These are phyloP conservation scores for Henricia sp. DNA, from an alignment of 53 echinoderm and acorn worm species.

Conservation along the genomic window DNA sequence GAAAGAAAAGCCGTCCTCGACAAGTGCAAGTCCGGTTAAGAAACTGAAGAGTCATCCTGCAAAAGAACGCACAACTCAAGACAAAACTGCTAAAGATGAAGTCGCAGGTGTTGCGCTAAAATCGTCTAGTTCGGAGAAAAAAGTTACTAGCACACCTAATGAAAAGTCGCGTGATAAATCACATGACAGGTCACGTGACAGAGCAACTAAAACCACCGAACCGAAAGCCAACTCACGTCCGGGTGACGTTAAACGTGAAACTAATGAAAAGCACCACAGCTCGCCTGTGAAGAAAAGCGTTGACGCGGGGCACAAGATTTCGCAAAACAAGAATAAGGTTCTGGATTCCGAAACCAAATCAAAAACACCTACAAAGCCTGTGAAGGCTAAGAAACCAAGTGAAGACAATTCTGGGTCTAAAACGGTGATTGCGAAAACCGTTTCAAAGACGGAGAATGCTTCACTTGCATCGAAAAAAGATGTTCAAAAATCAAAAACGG, in stretches of 20 bases:
- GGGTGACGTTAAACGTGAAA: neutral
- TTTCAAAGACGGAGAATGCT: too few species aligned
- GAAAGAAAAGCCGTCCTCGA: conserved; percentile 12
- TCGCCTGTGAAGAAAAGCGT: neutral
- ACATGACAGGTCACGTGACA: conserved; percentile 20
- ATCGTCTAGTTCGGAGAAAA: conserved; percentile 4
- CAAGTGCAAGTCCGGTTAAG: conserved; percentile 22
- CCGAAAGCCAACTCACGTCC: neutral
- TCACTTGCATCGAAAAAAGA: too few species aligned
- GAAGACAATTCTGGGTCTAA: too few species aligned
- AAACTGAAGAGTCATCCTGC: conserved; percentile 31
- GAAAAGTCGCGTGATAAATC: conserved; percentile 23
- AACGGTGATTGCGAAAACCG: too few species aligned
- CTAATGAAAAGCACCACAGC: neutral
- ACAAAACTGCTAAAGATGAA: neutral
- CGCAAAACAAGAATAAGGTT: too few species aligned
- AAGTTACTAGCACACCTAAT: neutral
- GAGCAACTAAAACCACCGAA: neutral
- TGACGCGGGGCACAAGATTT: neutral
- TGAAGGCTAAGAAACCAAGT: neutral
- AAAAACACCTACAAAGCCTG: neutral
- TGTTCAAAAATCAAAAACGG: neutral
- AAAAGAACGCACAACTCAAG: too few species aligned
- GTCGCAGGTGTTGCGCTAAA: neutral
- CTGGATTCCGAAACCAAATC: too few species aligned